phyloP scores from a whole-genome alignment of 2,888 invertebrate species.

The Brachycybe producta region DNA sequence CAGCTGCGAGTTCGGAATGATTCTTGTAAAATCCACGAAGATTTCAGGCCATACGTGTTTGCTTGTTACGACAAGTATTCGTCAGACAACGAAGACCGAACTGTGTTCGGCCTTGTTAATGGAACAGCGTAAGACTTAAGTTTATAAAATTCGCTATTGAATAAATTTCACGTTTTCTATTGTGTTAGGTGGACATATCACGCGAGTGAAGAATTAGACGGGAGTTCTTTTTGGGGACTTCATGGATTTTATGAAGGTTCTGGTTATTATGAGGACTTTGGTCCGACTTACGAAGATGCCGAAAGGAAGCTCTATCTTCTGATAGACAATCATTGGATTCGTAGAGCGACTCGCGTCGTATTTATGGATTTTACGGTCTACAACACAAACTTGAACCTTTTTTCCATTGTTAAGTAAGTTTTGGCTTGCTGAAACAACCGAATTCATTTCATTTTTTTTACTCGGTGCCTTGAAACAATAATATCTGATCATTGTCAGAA shows the following conservation, averaged over 20 bases:
- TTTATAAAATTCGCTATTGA: not conserved
- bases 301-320: conserved; percentile 37
- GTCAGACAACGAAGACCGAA: conserved; percentile 40
- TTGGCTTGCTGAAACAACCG: not conserved
- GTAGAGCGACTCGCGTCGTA: conserved; percentile 50
- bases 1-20: conserved; percentile 46
- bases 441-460: no score
- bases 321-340: conserved; percentile 48
- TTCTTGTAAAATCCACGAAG: conserved; percentile 49
- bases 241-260: conserved; percentile 43
- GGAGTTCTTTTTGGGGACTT: conserved; percentile 38
- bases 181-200: conserved; percentile 39
- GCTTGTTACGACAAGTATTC: conserved; percentile 48
- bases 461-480: no score
- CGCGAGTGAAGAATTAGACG: conserved; percentile 32
- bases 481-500: no score
- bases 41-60: conserved; percentile 47
- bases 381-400: conserved; percentile 57
- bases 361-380: conserved; percentile 58
- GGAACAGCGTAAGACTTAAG: conserved; percentile 34
- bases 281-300: conserved; percentile 35
- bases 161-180: not conserved
- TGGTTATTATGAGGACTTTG: conserved; percentile 45
- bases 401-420: conserved; percentile 47
- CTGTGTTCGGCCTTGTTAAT: conserved; percentile 37